Base-by-base conservation (phyloP, 2,113 vertebrate genomes). In the Rhinogobius similis region DNA sequence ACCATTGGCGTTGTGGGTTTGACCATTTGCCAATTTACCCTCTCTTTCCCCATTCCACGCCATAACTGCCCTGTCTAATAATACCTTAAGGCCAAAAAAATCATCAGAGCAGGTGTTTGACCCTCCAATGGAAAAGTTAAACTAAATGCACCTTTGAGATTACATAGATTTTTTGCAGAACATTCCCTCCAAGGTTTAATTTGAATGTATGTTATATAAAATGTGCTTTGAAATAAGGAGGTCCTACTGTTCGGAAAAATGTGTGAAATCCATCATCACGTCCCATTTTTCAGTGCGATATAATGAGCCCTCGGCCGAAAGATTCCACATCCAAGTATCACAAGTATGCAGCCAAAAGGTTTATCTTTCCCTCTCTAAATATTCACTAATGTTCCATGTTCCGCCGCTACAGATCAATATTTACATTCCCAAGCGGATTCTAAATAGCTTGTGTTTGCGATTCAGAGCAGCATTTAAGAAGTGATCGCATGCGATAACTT, bases 221-320 rank as follows among this genome's bases (percentile, higher is more conserved):
- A 50, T 21, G 58, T 61, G 27, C 29, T 61, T 61, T 61, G 58
- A 61, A 61, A 38, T 58, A 29, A 10, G 16, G 58, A 38, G 58
- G 8, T 38, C 29, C 16, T 38, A 9, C 18, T 61, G 58, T 61
- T 61, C 20, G 32, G 55, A 61, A 38, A 36, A 61, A 61, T 36
- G 58, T 61, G 58, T 61, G 58, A 61, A 36, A 61, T 61, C 29
- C 58, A 61, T 61, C 55, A 29, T 58, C 29, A 58, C 29, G 55
- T 58, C 26, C 55, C 26, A 29, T 58, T 58, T 58, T 58, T 58
- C 26, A 29, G 13, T 9, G 14, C 55, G 20, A 10, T 58, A 29
- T 58, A 58, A 58, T 58, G 55, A 58, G 55, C 26, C 5, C 53
- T 56, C 12, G 0, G 24, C 21, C 16, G 24, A 27, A 26, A 26